Conservation (phyloP, 2,888 invertebrate species). For the Drosophila borborema region DNA sequence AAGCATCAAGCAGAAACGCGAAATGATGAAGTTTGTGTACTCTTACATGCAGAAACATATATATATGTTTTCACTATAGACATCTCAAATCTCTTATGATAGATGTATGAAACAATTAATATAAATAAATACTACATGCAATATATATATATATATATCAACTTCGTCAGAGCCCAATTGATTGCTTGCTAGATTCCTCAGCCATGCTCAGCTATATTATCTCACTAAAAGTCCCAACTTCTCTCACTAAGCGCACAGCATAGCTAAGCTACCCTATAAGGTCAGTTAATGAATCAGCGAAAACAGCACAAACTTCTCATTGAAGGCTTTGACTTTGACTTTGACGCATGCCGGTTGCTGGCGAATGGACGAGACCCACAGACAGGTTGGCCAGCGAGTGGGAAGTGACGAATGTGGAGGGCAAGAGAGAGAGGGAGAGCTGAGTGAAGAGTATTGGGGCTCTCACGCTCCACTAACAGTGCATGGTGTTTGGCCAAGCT, state of each 20-base stretch:
- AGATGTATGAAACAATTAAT: background rate
- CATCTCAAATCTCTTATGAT: background rate
- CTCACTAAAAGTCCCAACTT: background rate
- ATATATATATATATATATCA: background rate
- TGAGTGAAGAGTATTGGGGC: background rate
- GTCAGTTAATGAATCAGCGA: slow-evolving; percentile 30
- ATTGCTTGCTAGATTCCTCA: background rate
- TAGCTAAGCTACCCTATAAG: slow-evolving; percentile 7
- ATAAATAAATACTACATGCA: too few relatives aligned
- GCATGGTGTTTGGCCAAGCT: slow-evolving; percentile 28
- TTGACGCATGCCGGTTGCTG: slow-evolving; percentile 57
- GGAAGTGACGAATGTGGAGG: background rate
- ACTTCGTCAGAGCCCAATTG: background rate
- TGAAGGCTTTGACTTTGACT: slow-evolving; percentile 67
- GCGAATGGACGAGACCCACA: slow-evolving; percentile 31
- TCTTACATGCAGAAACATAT: slow-evolving; percentile 1
- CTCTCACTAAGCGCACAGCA: background rate
- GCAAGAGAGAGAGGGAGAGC: background rate
- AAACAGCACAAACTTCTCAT: slow-evolving; percentile 47
- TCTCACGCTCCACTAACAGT: slow-evolving; percentile 69
- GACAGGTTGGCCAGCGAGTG: slow-evolving; percentile 8
- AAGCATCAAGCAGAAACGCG: slow-evolving; percentile 12
- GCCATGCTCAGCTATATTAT: too few relatives aligned
- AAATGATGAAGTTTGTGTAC: slow-evolving; percentile 24
- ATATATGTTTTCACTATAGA: background rate